Conservation (phyloP, 2,888 invertebrate species). For the Ophion ellenae region DNA sequence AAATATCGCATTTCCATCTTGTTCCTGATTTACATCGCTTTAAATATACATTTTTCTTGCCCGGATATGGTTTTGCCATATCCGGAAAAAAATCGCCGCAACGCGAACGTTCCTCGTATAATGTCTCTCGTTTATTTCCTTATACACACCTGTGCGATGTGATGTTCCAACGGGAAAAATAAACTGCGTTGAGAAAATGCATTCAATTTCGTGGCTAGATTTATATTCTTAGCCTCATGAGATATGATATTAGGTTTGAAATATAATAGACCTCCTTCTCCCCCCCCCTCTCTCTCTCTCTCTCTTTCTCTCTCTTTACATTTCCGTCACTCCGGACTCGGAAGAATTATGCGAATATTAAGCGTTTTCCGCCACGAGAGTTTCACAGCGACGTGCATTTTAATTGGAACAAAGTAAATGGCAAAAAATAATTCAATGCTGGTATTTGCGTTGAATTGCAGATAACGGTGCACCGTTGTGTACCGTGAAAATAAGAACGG, state of each 20-base stretch:
- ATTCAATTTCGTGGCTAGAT: conserved; percentile 54
- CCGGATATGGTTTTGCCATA: conserved; percentile 1
- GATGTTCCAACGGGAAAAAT: conserved; percentile 35
- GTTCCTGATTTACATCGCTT: conserved; percentile 1
- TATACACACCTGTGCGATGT: conserved; percentile 16
- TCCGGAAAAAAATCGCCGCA: conserved; percentile 14
- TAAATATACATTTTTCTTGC: conserved; percentile 20
- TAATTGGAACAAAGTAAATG: conserved; percentile 56
- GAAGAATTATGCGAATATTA: conserved; percentile 40
- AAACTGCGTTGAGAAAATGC: conserved; percentile 43
- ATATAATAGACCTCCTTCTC: conserved; percentile 39
- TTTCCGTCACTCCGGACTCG: conserved; percentile 14
- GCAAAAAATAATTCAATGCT: conserved; percentile 53
- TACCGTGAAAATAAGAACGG: conserved; percentile 21
- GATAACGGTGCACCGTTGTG: conserved; percentile 30
- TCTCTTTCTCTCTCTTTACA: not conserved
- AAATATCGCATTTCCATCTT: not conserved
- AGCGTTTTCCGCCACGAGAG: conserved; percentile 20
- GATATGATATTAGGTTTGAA: conserved; percentile 49
- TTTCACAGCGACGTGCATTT: conserved; percentile 28
- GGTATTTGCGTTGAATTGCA: conserved; percentile 26
- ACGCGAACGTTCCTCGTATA: conserved; percentile 13
- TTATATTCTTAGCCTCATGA: conserved; percentile 40
- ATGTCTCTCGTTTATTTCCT: conserved; percentile 52
- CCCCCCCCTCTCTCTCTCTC: no score